Conservation (phyloP, 2,888 invertebrate genomes). For the Chaetogeoica ovagalla region DNA sequence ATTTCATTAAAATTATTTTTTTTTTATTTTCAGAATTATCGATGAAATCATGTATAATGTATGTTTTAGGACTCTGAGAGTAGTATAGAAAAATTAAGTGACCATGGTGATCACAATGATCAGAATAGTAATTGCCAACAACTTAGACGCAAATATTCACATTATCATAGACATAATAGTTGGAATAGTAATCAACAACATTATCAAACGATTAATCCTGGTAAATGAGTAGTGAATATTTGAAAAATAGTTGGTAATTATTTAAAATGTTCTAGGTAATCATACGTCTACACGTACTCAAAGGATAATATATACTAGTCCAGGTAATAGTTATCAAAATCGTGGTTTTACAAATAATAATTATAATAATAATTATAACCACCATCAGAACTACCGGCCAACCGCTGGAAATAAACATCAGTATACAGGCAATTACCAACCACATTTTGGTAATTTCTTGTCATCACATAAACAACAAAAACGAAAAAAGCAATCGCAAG, state of each 20-base stretch:
- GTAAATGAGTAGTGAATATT: constrained; percentile 10
- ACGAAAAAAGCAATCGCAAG: constrained; percentile 47
- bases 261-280: constrained; percentile 32
- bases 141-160: constrained; percentile 39
- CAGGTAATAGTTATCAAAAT: constrained; percentile 38
- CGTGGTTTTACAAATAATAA: constrained; percentile 44
- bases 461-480: constrained; percentile 37
- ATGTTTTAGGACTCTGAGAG: constrained; percentile 56
- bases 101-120: constrained; percentile 46
- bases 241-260: neutral
- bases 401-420: constrained; percentile 43
- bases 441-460: constrained; percentile 38
- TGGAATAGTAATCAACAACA: constrained; percentile 49
- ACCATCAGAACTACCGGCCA: constrained; percentile 42
- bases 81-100: constrained; percentile 55
- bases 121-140: constrained; percentile 51
- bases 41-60: neutral
- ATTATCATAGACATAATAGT: constrained; percentile 36
- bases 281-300: constrained; percentile 31
- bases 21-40: neutral
- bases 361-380: constrained; percentile 37
- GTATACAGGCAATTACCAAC: constrained; percentile 46
- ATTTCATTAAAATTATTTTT: constrained; percentile 4
- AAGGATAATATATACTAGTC: constrained; percentile 47
- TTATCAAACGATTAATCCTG: constrained; percentile 41